Conservation (phyloP, 2,113 vertebrate species). For the Corydoras maculifer region DNA sequence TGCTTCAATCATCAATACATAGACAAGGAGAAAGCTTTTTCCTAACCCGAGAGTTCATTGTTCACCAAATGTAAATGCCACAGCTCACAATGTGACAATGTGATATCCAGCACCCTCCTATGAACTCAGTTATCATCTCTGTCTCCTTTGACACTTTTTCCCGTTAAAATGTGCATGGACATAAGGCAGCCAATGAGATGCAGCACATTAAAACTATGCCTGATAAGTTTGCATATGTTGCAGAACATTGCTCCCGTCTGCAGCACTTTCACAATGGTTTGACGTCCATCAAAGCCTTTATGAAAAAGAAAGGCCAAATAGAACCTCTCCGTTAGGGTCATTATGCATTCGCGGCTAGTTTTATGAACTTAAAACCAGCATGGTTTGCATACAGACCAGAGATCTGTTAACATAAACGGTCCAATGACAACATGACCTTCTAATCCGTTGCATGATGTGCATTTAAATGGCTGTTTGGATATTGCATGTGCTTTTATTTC, state of each 20-base stretch:
- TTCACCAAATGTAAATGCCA: constrained; percentile 24
- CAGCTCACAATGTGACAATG: constrained; percentile 24
- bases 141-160: constrained; percentile 29
- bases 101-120: constrained; percentile 62
- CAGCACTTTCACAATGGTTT: constrained; percentile 41
- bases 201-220: constrained; percentile 62
- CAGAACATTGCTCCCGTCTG: constrained; percentile 57
- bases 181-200: constrained; percentile 69
- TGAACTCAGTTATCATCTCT: constrained; percentile 62
- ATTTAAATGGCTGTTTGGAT: neutral
- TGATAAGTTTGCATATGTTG: constrained; percentile 64
- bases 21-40: constrained; percentile 8
- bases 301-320: constrained; percentile 36
- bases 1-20: constrained; percentile 15
- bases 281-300: constrained; percentile 41
- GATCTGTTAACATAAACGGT: constrained; percentile 25
- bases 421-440: constrained; percentile 26
- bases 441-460: neutral
- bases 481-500: no score
- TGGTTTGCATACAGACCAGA: constrained; percentile 24
- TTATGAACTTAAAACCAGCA: constrained; percentile 43
- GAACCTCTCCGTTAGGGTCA: constrained; percentile 28
- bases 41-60: constrained; percentile 17
- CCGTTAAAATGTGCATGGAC: constrained; percentile 52
- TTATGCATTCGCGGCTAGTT: constrained; percentile 36